A percentile compares a stretch with the other conserved stretches of the same genome.
Conservation (phyloP, 2,888 invertebrate genomes). For the Bembecia ichneumoniformis region DNA sequence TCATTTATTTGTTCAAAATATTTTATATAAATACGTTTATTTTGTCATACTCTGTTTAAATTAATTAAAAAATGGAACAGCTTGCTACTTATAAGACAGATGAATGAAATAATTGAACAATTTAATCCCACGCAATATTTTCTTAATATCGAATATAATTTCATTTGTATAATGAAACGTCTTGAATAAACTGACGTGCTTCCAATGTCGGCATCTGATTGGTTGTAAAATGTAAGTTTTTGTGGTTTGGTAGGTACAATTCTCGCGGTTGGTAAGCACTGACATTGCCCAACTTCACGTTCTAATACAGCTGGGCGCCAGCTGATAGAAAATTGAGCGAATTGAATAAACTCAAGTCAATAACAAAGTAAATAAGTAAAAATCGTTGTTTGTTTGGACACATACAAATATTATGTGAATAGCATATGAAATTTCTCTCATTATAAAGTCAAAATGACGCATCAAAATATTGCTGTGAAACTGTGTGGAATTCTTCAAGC, state of each 20-base stretch:
- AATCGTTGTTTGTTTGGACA: constrained; percentile 3
- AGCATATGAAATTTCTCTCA: constrained; percentile 23
- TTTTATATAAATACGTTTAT: no score
- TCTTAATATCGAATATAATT: background rate
- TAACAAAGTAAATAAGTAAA: constrained; percentile 15
- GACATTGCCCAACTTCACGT: constrained; percentile 36
- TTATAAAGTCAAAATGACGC: constrained; percentile 35
- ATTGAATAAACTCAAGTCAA: constrained; percentile 34
- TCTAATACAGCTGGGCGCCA: constrained; percentile 62
- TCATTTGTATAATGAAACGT: constrained; percentile 18
- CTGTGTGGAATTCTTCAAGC: constrained; percentile 69
- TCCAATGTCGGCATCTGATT: constrained; percentile 26
- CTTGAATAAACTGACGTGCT: constrained; percentile 18
- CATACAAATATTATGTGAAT: constrained; percentile 22
- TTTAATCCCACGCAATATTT: no score
- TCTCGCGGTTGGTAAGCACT: constrained; percentile 29
- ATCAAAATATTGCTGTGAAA: constrained; percentile 72
- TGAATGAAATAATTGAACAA: no score
- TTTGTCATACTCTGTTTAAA: no score
- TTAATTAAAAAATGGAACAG: no score
- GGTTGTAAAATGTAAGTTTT: constrained; percentile 23
- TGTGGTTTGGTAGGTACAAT: constrained; percentile 17
- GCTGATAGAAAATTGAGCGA: constrained; percentile 63
- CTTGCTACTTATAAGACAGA: no score
- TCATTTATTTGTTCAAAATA: no score